Percentiles rank a stretch among this genome's conserved stretches.
phyloP scores from a whole-genome alignment of 2,113 vertebrate genomes.

The Cyphomyrus plagiostoma region DNA sequence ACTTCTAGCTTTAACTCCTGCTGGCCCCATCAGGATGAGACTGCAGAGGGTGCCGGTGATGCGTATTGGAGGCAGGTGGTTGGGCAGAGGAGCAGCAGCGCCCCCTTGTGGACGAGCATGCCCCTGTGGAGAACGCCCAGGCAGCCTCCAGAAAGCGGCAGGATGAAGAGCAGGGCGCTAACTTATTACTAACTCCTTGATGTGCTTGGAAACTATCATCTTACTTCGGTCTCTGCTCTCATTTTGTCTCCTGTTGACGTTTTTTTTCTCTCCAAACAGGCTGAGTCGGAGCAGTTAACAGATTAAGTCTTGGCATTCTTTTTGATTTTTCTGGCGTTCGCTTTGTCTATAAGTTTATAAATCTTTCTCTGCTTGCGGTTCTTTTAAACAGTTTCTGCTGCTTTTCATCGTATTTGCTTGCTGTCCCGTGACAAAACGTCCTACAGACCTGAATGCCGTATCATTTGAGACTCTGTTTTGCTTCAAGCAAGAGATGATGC shows the following conservation, averaged over 20 bases:
- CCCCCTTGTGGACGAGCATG: conserved; percentile 51
- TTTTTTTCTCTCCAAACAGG: background rate
- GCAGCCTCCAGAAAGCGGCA: conserved; percentile 61
- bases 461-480: background rate
- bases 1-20: conserved; percentile 35
- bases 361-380: background rate
- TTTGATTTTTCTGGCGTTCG: background rate
- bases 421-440: background rate
- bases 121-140: conserved; percentile 60
- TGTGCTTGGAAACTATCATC: background rate
- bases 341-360: background rate
- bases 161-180: conserved; percentile 67
- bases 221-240: background rate
- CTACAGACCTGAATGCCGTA: background rate
- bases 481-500: background rate
- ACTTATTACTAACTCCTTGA: background rate
- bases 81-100: background rate
- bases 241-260: background rate
- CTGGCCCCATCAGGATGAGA: background rate
- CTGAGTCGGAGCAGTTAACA: background rate
- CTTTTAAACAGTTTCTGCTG: background rate
- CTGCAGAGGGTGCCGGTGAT: background rate
- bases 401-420: background rate
- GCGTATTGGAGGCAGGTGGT: background rate
- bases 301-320: background rate